Conservation (phyloP, 2,113 vertebrate genomes). For the Aramus guarauna region DNA sequence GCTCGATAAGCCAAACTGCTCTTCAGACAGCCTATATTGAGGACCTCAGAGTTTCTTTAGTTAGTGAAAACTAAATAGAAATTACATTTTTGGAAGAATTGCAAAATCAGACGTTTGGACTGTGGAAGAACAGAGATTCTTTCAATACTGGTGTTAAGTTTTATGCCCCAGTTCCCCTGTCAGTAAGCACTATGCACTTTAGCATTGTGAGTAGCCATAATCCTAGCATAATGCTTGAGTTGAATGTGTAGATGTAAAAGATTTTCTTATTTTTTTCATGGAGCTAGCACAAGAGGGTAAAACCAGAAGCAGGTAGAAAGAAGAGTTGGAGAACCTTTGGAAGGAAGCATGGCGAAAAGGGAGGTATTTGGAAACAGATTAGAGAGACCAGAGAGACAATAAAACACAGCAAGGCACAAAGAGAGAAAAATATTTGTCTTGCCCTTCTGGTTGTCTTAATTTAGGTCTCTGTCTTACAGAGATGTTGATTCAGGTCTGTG, state of each 20-base stretch:
- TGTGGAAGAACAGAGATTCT: neutral
- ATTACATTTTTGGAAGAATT: neutral
- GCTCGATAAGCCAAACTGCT: neutral
- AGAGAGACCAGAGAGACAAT: neutral
- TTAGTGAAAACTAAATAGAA: neutral
- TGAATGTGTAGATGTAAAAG: neutral
- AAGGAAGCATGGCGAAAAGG: neutral
- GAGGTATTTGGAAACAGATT: neutral
- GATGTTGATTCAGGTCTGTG: neutral
- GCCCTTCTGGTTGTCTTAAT: neutral
- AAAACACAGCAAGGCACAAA: neutral
- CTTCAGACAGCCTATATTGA: neutral
- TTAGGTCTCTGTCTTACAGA: neutral
- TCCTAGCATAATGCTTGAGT: neutral
- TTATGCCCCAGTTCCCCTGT: neutral
- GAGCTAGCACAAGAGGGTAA: neutral
- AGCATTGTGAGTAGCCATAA: neutral
- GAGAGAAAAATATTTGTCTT: neutral
- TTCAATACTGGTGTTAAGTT: neutral
- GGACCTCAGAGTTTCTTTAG: neutral
- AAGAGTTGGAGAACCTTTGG: neutral
- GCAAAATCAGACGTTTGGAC: neutral
- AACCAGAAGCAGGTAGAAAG: neutral
- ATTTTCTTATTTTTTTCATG: neutral
- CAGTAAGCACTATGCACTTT: rapidly evolving